A percentile compares a stretch with the other conserved stretches of the same genome.
These are phyloP conservation scores for Aurelia coerulea DNA, from an alignment of 30 jellyfish, hydroid and myxozoan genomes.

Conservation along the genomic window DNA sequence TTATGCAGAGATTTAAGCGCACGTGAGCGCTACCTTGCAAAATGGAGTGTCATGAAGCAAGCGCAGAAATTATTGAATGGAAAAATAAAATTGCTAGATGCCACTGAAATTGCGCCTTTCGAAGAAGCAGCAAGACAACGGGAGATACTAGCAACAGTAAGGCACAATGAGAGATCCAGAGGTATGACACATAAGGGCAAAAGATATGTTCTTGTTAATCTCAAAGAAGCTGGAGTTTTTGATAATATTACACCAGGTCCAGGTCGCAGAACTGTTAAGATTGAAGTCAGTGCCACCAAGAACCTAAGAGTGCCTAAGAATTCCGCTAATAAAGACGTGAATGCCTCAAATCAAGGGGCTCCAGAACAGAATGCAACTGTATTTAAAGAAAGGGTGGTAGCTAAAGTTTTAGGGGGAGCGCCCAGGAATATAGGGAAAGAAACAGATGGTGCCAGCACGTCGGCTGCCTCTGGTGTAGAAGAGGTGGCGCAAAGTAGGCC, in stretches of 20 bases:
- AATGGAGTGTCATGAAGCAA: conserved; percentile 8
- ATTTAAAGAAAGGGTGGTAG: neutral
- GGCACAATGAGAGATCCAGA: neutral
- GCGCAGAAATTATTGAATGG: conserved; percentile 52
- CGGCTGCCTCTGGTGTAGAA: neutral
- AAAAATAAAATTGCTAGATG: conserved; percentile 26
- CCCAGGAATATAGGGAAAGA: neutral
- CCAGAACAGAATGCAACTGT: neutral
- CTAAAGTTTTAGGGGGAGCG: neutral
- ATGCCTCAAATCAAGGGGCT: neutral
- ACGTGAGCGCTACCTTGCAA: neutral
- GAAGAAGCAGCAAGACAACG: neutral
- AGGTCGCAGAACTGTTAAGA: conserved; percentile 13
- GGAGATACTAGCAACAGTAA: neutral
- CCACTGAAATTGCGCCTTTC: neutral
- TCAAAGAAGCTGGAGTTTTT: conserved; percentile 16
- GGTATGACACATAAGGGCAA: neutral
- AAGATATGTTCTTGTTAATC: conserved; percentile 13
- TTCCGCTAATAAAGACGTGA: no score
- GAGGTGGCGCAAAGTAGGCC: neutral
- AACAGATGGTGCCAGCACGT: no score
- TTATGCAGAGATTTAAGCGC: neutral
- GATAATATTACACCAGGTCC: neutral
- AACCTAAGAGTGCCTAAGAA: no score
- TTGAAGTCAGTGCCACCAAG: conserved; percentile 22